Evolutionary conservation across 2,797 vertebrate genomes (phyloP), one percentile per base, ranked within the genome.

Genomic region (Florisuga fusca): DNA sequence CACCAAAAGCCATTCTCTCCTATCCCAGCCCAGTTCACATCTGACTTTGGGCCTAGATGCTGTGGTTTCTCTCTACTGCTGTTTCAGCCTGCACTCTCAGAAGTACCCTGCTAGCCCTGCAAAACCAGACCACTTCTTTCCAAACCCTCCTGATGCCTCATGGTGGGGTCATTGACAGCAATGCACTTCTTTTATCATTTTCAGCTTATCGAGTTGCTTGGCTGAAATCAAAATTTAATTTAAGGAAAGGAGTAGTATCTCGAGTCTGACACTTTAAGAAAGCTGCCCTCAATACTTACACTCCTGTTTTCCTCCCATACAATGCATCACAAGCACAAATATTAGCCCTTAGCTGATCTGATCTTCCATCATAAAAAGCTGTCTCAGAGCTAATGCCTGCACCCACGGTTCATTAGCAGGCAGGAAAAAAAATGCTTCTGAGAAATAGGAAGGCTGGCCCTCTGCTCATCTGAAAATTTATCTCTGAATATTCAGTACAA

Each of bases 401-500:
- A 78, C 93, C 93, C 92, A 96, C 16, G 93, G 96, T 94, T 97
- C 94, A 96, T 95, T 94, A 95, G 76, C 89, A 77, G 41, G 63
- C 91, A 89, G 79, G 9, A 27, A 61, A 73, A 90, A 90, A 93
- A 89, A 87, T 6, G 23, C 90, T 93, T 88, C 83, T 84, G 80
- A 94, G 93, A 84, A 96, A 93, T 86, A 94, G 72, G 91, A 95
- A 95, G 95, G 93, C 94, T 95, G 95, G 83, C 83, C 83, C 76
- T 87, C 80, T 73, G 83, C 78, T 96, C 93, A 92, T 94, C 94
- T 94, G 83, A 84, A 96, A 97, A 97, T 94, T 93, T 95, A 95
- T 95, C 94, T 96, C 95, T 74, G 80, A 93, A 96, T 95, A 97
- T 95, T 96, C 94, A 95, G 94, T 96, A 89, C 83, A 92, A 76